Percentiles rank a stretch among this genome's conserved stretches.
These are phyloP conservation scores for Pipistrellus pygmaeus DNA, from an alignment of 2,797 vertebrate species.

Conservation along the genomic window DNA sequence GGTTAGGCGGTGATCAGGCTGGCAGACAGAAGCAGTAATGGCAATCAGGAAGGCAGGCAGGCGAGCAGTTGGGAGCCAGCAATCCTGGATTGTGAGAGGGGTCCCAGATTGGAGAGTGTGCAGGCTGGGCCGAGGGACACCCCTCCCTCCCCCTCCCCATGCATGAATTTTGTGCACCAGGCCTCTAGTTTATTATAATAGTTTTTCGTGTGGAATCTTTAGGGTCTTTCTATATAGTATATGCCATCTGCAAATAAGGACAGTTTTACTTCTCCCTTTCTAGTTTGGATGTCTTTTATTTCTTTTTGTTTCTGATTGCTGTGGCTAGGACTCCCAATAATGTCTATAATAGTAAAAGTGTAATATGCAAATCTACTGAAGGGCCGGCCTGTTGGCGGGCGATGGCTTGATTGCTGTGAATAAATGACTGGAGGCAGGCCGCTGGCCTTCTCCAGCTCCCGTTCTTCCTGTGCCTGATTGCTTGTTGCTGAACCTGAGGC, in stretches of 20 bases:
- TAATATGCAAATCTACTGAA: too few relatives aligned
- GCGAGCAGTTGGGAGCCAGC: too few relatives aligned
- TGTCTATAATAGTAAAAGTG: not conserved
- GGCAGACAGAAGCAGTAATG: too few relatives aligned
- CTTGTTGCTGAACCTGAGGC: not conserved
- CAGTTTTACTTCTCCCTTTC: not conserved
- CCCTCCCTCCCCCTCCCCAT: too few relatives aligned
- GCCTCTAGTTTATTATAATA: not conserved
- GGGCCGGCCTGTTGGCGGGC: not conserved
- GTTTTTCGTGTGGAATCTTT: not conserved
- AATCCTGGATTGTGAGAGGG: too few relatives aligned
- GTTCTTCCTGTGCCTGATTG: not conserved
- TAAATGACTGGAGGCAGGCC: not conserved
- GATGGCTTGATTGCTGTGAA: not conserved
- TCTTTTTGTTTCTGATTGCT: not conserved
- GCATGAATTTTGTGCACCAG: too few relatives aligned
- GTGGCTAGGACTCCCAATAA: not conserved
- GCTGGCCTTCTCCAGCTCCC: not conserved
- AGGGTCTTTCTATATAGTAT: not conserved
- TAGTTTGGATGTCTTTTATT: not conserved
- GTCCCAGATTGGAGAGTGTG: too few relatives aligned
- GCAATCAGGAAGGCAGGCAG: too few relatives aligned
- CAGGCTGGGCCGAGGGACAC: too few relatives aligned
- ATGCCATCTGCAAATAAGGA: not conserved
- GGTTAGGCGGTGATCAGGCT: too few relatives aligned